Percentiles rank a stretch among this genome's conserved stretches.
Conservation (phyloP, 2,888 invertebrate species). For the Alloplasta piceator region DNA sequence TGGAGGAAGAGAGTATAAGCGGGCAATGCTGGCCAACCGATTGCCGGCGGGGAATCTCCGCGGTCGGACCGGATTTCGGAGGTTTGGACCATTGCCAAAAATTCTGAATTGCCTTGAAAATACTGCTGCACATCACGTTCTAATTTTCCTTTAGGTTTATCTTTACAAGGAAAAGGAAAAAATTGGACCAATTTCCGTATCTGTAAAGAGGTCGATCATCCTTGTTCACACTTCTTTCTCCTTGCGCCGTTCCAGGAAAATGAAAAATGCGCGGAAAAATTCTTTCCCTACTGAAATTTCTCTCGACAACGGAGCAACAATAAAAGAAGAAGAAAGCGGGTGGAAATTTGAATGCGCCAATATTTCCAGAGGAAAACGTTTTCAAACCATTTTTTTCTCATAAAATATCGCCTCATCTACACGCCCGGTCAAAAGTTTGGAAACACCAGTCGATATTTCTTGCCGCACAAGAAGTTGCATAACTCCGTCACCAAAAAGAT, state of each 20-base stretch:
- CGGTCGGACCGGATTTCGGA: conserved; percentile 66
- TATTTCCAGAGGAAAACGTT: no score
- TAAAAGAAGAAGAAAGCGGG: no score
- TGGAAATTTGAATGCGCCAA: no score
- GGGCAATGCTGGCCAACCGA: conserved; percentile 41
- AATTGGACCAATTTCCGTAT: conserved; percentile 48
- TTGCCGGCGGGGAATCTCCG: conserved; percentile 37
- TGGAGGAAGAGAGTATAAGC: conserved; percentile 17
- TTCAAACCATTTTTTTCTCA: background rate
- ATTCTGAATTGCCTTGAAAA: conserved; percentile 69
- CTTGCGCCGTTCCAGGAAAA: background rate
- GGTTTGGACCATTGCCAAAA: conserved; percentile 70
- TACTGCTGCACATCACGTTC: conserved; percentile 60
- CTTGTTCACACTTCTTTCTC: background rate
- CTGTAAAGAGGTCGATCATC: conserved; percentile 18
- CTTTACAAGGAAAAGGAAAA: conserved; percentile 42
- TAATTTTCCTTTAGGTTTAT: conserved; percentile 67
- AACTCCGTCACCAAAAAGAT: no score
- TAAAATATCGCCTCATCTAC: background rate
- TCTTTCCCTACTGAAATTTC: background rate
- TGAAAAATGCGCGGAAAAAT: background rate
- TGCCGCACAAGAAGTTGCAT: no score
- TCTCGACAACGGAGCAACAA: no score
- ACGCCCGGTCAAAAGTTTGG: no score
- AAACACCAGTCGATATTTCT: no score